These are phyloP conservation scores for Melanostigma gelatinosum DNA, from an alignment of 2,113 vertebrate genomes.

Conservation along the genomic window DNA sequence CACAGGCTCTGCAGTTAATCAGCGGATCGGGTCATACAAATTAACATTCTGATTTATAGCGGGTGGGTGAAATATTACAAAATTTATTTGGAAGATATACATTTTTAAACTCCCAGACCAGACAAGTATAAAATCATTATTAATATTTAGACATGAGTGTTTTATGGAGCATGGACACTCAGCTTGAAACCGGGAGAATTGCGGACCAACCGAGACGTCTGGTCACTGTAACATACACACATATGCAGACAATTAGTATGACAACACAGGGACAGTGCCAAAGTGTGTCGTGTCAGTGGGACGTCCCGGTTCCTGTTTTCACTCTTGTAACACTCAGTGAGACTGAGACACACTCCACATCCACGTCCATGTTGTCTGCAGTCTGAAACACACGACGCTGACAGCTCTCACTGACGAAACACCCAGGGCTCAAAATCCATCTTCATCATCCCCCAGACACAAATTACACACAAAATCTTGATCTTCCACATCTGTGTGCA, in stretches of 20 bases:
- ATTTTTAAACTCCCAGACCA: background rate
- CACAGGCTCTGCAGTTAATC: background rate
- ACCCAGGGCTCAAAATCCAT: slow-evolving; percentile 17
- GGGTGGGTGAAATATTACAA: background rate
- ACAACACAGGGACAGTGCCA: slow-evolving; percentile 38
- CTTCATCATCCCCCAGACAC: slow-evolving; percentile 31
- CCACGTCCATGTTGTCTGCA: slow-evolving; percentile 31
- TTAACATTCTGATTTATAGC: background rate
- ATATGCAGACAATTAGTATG: slow-evolving; percentile 41
- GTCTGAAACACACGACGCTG: slow-evolving; percentile 21
- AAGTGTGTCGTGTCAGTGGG: slow-evolving; percentile 44
- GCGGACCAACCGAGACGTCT: background rate
- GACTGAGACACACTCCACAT: slow-evolving; percentile 26
- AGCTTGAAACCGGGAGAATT: background rate
- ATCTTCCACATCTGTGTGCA: slow-evolving; percentile 17
- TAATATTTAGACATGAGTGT: background rate
- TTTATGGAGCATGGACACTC: background rate
- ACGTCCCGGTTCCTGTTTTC: slow-evolving; percentile 52
- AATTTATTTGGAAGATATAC: background rate
- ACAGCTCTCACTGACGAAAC: slow-evolving; percentile 38
- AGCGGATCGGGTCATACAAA: background rate
- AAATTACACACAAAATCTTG: background rate
- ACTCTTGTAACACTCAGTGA: slow-evolving; percentile 48
- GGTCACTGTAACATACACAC: background rate
- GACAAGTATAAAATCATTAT: background rate